These are phyloP conservation scores for Anguilla japonica DNA, from an alignment of 2,113 vertebrate species.

Conservation along the genomic window DNA sequence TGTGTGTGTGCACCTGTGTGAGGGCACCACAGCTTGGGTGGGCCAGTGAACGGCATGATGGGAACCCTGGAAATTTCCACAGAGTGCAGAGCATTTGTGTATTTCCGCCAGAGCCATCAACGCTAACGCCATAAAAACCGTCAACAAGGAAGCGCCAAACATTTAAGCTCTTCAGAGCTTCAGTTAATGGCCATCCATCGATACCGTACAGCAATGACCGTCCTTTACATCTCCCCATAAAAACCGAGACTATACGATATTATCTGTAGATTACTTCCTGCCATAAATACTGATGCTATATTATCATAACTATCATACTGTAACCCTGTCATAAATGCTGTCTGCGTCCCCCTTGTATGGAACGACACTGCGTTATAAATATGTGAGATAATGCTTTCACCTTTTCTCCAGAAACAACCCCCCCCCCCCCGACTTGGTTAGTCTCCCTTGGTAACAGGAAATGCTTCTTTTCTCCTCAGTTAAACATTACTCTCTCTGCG, in stretches of 20 bases:
- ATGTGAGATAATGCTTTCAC: background rate
- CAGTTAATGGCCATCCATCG: background rate
- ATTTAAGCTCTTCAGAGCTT: background rate
- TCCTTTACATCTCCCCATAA: background rate
- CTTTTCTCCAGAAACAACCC: background rate
- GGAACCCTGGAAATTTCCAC: background rate
- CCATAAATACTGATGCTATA: background rate
- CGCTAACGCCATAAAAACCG: background rate
- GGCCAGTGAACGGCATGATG: background rate
- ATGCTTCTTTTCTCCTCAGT: background rate
- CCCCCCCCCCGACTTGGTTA: background rate
- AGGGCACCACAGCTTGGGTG: background rate
- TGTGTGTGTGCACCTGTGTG: background rate
- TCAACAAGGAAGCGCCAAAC: background rate
- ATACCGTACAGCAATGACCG: background rate
- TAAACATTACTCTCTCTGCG: background rate
- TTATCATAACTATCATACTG: background rate
- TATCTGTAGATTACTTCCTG: background rate
- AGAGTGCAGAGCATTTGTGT: background rate
- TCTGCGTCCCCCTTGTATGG: background rate
- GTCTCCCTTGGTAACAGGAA: conserved; percentile 1
- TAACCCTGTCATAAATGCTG: background rate
- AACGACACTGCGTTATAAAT: background rate
- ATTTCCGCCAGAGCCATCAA: background rate
- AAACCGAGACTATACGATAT: background rate